Evolutionary conservation across 2,797 vertebrate genomes (phyloP).

Genomic region (Picus viridis): DNA sequence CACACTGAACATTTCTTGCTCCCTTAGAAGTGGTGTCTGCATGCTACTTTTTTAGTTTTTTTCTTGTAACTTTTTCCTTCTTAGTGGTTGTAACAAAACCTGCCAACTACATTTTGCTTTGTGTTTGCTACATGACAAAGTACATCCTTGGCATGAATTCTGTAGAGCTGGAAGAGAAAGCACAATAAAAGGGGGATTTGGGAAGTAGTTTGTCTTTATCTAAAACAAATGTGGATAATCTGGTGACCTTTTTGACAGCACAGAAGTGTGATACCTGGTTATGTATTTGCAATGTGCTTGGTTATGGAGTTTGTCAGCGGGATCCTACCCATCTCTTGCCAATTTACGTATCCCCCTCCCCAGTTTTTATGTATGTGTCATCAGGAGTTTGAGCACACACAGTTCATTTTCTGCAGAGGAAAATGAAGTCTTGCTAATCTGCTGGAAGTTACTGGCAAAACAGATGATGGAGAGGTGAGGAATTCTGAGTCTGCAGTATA

Average conservation of each 20-base stretch:
- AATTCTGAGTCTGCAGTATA: neutral
- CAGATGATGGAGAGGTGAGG: neutral
- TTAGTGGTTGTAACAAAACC: neutral
- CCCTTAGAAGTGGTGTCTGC: neutral
- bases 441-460: neutral
- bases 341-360: neutral
- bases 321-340: neutral
- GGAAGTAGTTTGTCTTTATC: neutral
- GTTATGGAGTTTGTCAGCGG: neutral
- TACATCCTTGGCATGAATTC: neutral
- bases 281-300: neutral
- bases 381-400: neutral
- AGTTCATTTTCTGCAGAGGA: neutral
- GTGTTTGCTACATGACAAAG: neutral
- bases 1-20: neutral
- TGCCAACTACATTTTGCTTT: neutral
- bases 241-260: slow-evolving; percentile 2
- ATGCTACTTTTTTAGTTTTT: neutral
- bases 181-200: neutral
- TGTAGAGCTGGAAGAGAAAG: neutral
- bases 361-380: neutral
- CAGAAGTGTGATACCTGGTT: neutral
- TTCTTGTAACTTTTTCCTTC: neutral
- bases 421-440: neutral
- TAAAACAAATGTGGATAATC: slow-evolving; percentile 15